Conservation (phyloP, 2,113 vertebrate genomes). For the Mungos mungo region DNA sequence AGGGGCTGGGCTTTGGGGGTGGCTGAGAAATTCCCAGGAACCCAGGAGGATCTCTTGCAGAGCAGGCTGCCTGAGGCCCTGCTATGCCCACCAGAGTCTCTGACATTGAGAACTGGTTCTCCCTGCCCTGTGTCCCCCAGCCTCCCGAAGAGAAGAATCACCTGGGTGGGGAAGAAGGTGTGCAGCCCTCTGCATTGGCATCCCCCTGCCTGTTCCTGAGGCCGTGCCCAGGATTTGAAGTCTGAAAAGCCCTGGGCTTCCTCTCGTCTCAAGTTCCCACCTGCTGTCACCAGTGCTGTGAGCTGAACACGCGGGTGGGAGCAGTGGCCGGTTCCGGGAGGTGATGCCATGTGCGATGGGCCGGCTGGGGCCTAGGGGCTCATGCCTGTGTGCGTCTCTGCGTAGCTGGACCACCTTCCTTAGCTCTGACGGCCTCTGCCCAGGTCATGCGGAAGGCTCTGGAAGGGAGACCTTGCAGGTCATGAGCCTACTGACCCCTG, state of each 20-base stretch:
- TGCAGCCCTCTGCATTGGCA: fast-evolving
- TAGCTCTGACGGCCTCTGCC: not conserved
- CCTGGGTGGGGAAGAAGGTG: fast-evolving
- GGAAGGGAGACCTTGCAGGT: not conserved
- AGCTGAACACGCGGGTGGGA: not conserved
- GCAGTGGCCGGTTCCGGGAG: not conserved
- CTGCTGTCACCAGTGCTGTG: fast-evolving
- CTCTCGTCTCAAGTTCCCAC: not conserved
- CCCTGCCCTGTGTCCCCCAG: not conserved
- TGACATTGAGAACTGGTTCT: no score
- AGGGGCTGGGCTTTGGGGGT: fast-evolving
- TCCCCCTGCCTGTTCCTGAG: not conserved
- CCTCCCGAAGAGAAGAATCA: fast-evolving
- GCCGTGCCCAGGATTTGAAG: no score
- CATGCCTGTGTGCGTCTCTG: no score
- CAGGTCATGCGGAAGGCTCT: not conserved
- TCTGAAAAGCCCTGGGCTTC: not conserved
- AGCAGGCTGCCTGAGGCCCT: no score
- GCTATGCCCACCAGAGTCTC: fast-evolving
- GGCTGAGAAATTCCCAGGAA: not conserved
- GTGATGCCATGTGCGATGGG: fast-evolving
- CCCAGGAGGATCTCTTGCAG: not conserved
- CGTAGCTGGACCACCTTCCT: no score
- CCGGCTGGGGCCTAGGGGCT: fast-evolving
- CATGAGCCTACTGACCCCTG: not conserved